Conservation (phyloP, 1,140 invertebrate species). For the Drosophila erecta region DNA sequence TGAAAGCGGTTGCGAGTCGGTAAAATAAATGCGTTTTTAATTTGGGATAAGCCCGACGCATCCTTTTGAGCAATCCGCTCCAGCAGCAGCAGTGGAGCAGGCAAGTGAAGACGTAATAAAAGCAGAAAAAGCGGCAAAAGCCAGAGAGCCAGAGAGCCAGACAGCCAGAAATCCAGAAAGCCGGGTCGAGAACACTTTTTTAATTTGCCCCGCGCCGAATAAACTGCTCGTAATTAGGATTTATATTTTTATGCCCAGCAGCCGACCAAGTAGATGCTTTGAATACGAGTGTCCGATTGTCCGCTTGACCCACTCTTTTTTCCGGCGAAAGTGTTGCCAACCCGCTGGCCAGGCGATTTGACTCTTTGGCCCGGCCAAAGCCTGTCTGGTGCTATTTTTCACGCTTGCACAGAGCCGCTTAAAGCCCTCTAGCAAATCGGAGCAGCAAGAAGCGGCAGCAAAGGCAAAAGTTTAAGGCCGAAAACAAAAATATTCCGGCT, state of each 20-base stretch:
- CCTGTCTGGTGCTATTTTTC: slow-evolving; percentile 66
- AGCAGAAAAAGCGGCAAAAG: slow-evolving; percentile 56
- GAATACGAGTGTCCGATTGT: slow-evolving; percentile 44
- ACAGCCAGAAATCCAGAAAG: slow-evolving; percentile 11
- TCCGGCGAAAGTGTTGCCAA: slow-evolving; percentile 59
- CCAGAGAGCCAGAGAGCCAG: slow-evolving; percentile 3
- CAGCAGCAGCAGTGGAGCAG: background rate
- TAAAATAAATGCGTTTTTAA: slow-evolving; percentile 79
- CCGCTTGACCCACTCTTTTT: slow-evolving; percentile 52
- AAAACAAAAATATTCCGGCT: background rate
- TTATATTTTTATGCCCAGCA: slow-evolving; percentile 72
- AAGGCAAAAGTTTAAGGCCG: background rate
- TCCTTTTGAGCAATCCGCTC: slow-evolving; percentile 47
- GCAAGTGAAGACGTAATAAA: slow-evolving; percentile 50
- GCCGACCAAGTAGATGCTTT: slow-evolving; percentile 39
- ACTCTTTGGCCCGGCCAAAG: slow-evolving; percentile 22
- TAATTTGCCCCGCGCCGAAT: slow-evolving; percentile 70
- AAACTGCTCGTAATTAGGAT: slow-evolving; percentile 80
- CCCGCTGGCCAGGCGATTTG: slow-evolving; percentile 36
- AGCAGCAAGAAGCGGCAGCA: background rate
- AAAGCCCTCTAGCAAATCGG: slow-evolving; percentile 22
- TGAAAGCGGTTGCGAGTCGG: background rate
- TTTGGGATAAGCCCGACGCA: slow-evolving; percentile 70
- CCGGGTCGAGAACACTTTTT: slow-evolving; percentile 51
- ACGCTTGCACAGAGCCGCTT: slow-evolving; percentile 50